Conservation (phyloP, 1,140 invertebrate species). For the Achatina immaculata region DNA sequence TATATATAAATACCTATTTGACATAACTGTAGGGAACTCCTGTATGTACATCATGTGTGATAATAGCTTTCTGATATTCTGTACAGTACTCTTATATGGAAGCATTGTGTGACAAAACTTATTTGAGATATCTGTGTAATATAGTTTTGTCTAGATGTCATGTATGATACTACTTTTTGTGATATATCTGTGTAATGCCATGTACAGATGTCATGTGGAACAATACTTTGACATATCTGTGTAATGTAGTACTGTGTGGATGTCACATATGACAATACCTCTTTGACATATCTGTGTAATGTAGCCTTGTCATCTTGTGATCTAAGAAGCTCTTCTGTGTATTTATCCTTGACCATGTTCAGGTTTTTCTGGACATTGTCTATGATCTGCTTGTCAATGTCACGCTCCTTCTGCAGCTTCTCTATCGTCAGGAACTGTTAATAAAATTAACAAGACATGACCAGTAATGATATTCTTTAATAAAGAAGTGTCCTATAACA, state of each 20-base stretch:
- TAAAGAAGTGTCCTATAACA: no score
- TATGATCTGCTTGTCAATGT: slow-evolving; percentile 88
- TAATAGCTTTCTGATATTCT: no score
- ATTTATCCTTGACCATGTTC: slow-evolving; percentile 54
- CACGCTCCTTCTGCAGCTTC: slow-evolving; percentile 88
- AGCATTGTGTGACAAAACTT: no score
- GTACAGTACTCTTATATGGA: no score
- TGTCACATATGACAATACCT: slow-evolving; percentile 45
- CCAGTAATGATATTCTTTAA: not conserved
- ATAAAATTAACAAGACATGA: not conserved
- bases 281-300: slow-evolving; percentile 53
- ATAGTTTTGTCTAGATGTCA: no score
- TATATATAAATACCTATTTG: not conserved
- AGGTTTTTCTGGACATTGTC: slow-evolving; percentile 61
- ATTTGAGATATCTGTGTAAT: no score
- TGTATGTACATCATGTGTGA: no score
- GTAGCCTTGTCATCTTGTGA: slow-evolving; percentile 56
- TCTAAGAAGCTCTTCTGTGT: slow-evolving; percentile 77
- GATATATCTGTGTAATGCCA: no score
- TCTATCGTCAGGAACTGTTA: slow-evolving; percentile 79
- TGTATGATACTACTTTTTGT: no score
- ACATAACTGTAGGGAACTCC: not conserved
- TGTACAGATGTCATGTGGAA: no score
- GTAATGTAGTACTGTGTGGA: no score
- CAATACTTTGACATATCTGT: no score